Base-by-base conservation (phyloP, 2,113 vertebrate species). In the Melanostigma gelatinosum region DNA sequence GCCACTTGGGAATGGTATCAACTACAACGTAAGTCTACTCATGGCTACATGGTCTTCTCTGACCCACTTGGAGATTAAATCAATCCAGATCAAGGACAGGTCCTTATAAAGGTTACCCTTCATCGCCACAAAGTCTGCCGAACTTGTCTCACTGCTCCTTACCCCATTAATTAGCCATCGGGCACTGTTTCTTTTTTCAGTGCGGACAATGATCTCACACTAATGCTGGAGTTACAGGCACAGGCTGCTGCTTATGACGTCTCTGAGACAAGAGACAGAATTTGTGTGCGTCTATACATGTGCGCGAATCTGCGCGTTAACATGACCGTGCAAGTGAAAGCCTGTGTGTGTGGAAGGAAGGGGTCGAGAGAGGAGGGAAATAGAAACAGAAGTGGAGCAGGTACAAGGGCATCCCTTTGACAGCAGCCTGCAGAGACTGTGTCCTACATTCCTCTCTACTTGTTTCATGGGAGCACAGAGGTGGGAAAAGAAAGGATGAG, bases 401-500 rank as follows among this genome's bases (percentile, higher is more conserved):
- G 87, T 93, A 93, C 87, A 91, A 93, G 92, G 92, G 92, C 93
- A 91, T 94, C 87, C 93, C 93, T 93, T 91, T 72, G 89, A 92
- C 82, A 89, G 89, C 68, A 74, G 86, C 85, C 88, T 89, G 69
- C 85, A 83, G 89, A 92, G 89, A 91, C 87, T 86, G 72, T 95
- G 92, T 89, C 93, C 93, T 94, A 94, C 87, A 94, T 94, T 90
- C 85, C 77, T 72, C 80, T 86, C 77, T 64, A 80, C 85, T 80
- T 88, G 80, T 87, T 93, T 80, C 78, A 86, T 77, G 78, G 81
- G 87, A 85, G 84, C 81, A 82, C 58, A 84, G 66, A 84, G 79
- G 65, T 87, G 81, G 58, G 52, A 82, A 75, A 84, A 34, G 42
- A 77, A 84, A 77, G 77, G 72, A 79, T 82, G 88, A 88, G 83